A percentile compares a stretch with the other conserved stretches of the same genome.
phyloP scores from a whole-genome alignment of 92 coral and sea anemone genomes.

The Galaxea fascicularis region DNA sequence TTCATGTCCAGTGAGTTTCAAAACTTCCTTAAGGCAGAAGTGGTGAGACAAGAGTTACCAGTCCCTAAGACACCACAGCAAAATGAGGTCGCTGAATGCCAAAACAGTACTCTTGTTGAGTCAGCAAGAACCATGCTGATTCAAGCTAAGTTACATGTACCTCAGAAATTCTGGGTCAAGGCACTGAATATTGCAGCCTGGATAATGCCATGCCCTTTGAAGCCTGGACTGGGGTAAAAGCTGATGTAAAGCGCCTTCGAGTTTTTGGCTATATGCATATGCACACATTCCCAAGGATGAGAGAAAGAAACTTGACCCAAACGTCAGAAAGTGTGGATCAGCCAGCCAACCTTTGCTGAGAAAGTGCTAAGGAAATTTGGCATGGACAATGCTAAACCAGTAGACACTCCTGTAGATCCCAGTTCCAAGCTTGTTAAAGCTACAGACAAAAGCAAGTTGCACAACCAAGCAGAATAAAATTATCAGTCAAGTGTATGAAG shows the following conservation, averaged over 20 bases:
- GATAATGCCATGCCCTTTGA: neutral
- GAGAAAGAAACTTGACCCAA: constrained; percentile 67
- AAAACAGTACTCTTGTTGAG: too few relatives aligned
- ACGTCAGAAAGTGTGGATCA: constrained; percentile 65
- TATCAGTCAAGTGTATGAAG: constrained; percentile 74
- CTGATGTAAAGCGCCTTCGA: constrained; percentile 53
- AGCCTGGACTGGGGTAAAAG: constrained; percentile 39
- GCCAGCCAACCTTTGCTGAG: constrained; percentile 60
- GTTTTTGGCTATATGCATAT: constrained; percentile 69
- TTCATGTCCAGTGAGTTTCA: constrained; percentile 58
- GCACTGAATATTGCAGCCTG: too few relatives aligned
- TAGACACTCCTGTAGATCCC: constrained; percentile 66
- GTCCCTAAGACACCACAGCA: constrained; percentile 66
- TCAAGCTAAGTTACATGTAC: too few relatives aligned
- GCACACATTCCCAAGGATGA: constrained; percentile 73
- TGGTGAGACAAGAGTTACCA: constrained; percentile 52
- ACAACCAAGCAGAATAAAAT: constrained; percentile 19
- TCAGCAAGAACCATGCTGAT: too few relatives aligned
- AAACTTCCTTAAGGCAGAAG: constrained; percentile 58
- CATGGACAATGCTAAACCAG: constrained; percentile 62
- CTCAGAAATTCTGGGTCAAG: too few relatives aligned
- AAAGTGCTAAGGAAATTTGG: constrained; percentile 55
- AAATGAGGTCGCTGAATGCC: constrained; percentile 66
- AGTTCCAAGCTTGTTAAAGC: constrained; percentile 61
- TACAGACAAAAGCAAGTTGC: neutral